Conservation (phyloP, 2,888 invertebrate genomes). For the Masnerella sp. region DNA sequence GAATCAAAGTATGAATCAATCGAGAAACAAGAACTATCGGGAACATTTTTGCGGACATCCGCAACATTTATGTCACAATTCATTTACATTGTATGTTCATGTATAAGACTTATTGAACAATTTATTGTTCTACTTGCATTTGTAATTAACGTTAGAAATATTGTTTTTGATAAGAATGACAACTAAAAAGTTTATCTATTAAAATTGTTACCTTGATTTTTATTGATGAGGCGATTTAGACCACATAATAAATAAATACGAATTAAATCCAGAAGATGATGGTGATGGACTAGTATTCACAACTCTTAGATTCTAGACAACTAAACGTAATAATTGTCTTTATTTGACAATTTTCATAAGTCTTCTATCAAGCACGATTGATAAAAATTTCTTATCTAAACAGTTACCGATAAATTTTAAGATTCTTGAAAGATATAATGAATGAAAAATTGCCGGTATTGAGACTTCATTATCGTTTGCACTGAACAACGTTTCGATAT, state of each 20-base stretch:
- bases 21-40: slow-evolving; percentile 19
- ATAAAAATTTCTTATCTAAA: slow-evolving; percentile 10
- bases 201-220: too few species aligned
- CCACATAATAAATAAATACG: too few species aligned
- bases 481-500: too few species aligned
- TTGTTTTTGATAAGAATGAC: too few species aligned
- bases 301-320: not conserved
- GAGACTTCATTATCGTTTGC: too few species aligned
- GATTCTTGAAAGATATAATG: slow-evolving; percentile 16
- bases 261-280: not conserved
- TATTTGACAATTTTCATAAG: slow-evolving; percentile 4
- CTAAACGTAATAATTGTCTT: not conserved
- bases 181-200: not conserved
- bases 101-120: too few species aligned
- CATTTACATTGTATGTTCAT: not conserved
- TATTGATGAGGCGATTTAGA: too few species aligned
- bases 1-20: slow-evolving; percentile 17
- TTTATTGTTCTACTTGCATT: not conserved
- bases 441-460: slow-evolving; percentile 8
- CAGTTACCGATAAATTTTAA: slow-evolving; percentile 2
- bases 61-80: not conserved
- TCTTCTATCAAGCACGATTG: slow-evolving; percentile 1
- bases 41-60: slow-evolving; percentile 20
- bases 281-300: not conserved
- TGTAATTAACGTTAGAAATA: too few species aligned